Conservation (phyloP, 2,888 invertebrate species). For the Ommatoiulus sabulosus region DNA sequence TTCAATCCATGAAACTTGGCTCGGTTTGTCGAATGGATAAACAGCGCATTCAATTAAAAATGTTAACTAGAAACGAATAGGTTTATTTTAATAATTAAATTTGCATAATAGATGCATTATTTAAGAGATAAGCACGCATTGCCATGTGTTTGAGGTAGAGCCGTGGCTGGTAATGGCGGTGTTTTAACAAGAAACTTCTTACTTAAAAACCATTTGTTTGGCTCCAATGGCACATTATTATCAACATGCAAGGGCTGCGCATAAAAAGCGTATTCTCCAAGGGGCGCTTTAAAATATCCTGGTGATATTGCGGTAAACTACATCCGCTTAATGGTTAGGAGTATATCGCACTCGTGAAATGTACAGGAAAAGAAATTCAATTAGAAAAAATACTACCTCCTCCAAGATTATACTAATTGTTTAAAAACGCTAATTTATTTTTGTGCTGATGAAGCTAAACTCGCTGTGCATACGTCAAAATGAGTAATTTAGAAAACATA, state of each 20-base stretch:
- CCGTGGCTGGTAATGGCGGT: neutral
- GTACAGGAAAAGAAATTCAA: neutral
- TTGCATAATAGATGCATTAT: neutral
- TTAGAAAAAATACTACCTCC: no score
- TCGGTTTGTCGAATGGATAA: no score
- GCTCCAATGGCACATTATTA: neutral
- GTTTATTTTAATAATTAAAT: constrained; percentile 19
- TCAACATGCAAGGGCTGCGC: neutral
- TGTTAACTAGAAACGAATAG: neutral
- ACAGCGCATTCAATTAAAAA: no score
- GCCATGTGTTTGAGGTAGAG: neutral
- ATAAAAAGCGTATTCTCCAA: neutral
- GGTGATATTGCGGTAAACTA: neutral
- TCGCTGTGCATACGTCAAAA: no score
- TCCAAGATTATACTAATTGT: no score
- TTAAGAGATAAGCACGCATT: neutral
- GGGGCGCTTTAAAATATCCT: neutral
- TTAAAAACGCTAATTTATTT: no score
- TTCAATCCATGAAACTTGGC: no score
- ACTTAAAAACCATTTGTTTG: neutral
- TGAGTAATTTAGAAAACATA: no score
- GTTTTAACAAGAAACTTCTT: neutral
- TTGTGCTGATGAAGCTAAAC: no score
- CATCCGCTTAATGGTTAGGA: neutral
- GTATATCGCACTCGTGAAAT: neutral